These are phyloP conservation scores for Agriopis leucophaearia DNA, from an alignment of 2,888 invertebrate species.

Conservation along the genomic window DNA sequence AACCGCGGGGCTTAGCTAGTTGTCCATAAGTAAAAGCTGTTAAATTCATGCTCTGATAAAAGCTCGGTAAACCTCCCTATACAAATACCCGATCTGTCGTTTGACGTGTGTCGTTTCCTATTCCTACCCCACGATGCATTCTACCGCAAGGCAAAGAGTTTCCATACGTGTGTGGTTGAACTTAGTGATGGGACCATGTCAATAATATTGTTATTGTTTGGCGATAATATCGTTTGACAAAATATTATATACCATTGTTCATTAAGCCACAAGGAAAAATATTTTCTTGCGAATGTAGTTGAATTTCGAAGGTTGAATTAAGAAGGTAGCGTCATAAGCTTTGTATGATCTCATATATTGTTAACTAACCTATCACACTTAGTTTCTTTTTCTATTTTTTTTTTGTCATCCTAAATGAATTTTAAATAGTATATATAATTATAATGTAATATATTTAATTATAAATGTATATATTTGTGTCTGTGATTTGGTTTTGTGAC, in stretches of 20 bases:
- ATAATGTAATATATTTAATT: too few species aligned
- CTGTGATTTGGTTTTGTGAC: too few species aligned
- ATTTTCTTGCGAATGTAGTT: constrained; percentile 49
- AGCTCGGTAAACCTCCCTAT: constrained; percentile 21
- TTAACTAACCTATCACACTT: too few species aligned
- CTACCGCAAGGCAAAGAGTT: constrained; percentile 51
- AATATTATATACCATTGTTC: constrained; percentile 25
- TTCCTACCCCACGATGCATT: constrained; percentile 37
- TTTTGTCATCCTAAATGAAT: too few species aligned
- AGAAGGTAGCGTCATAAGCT: too few species aligned
- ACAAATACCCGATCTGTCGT: constrained; percentile 29
- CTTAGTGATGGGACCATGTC: constrained; percentile 42
- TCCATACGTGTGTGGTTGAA: constrained; percentile 45
- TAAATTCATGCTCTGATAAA: constrained; percentile 24
- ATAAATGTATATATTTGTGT: too few species aligned
- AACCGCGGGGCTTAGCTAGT: too few species aligned
- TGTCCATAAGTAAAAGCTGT: background rate
- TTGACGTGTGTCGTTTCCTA: constrained; percentile 36
- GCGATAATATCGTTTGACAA: background rate
- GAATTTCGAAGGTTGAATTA: too few species aligned
- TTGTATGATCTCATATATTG: too few species aligned
- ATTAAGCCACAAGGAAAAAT: constrained; percentile 48
- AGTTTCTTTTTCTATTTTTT: too few species aligned
- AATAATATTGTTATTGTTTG: background rate
- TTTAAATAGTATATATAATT: too few species aligned